Conservation (phyloP, 2,888 invertebrate species). For the Thymelicus acteon region DNA sequence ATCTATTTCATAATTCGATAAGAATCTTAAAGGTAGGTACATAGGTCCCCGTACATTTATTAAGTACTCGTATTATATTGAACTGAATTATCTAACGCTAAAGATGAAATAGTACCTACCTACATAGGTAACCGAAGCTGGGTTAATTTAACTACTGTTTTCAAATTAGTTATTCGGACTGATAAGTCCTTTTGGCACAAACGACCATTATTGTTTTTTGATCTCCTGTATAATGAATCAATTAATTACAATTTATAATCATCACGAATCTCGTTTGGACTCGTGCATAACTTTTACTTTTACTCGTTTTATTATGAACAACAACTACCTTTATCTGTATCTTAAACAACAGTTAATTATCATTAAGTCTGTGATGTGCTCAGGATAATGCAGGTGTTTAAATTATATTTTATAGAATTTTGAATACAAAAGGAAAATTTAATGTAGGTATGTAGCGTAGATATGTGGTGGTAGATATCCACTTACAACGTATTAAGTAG, state of each 20-base stretch:
- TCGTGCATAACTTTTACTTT: conserved; percentile 34
- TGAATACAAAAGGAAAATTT: conserved; percentile 3
- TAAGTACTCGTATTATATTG: no score
- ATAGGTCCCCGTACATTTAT: no score
- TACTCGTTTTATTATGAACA: conserved; percentile 45
- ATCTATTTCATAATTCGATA: no score
- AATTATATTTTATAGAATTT: neutral
- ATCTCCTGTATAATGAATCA: conserved; percentile 30
- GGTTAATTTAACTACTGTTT: neutral
- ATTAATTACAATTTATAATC: conserved; percentile 41
- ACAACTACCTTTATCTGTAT: conserved; percentile 51
- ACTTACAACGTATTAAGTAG: neutral
- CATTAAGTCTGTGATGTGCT: conserved; percentile 37
- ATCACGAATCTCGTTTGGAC: conserved; percentile 28
- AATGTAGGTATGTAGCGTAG: neutral
- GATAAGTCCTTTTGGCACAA: conserved; percentile 1
- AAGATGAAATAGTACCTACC: no score
- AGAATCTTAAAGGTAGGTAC: no score
- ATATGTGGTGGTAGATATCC: neutral
- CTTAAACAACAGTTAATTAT: conserved; percentile 55
- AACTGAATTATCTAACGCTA: no score
- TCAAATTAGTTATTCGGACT: neutral
- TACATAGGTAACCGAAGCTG: no score
- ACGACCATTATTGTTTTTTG: conserved; percentile 14
- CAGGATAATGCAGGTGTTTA: conserved; percentile 42